phyloP scores from a whole-genome alignment of 92 coral and sea anemone species.

The Umimayanthus kanabou region DNA sequence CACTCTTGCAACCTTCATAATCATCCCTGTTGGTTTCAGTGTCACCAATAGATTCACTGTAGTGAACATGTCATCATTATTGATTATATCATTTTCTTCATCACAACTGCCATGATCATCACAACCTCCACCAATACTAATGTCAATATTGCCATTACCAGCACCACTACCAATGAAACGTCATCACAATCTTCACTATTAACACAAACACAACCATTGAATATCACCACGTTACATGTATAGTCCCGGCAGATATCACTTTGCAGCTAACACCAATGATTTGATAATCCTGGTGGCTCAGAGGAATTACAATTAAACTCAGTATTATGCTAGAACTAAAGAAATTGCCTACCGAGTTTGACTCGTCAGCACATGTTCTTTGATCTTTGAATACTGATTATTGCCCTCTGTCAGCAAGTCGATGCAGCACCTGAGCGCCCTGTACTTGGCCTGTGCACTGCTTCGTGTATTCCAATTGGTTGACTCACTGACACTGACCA shows the following conservation, averaged over 20 bases:
- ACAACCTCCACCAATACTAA: not conserved
- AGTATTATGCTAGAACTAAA: not conserved
- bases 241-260: not conserved
- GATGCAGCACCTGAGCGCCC: constrained; percentile 78
- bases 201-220: not conserved
- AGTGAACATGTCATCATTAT: no score
- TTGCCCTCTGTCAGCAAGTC: constrained; percentile 51
- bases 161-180: not conserved
- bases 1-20: no score
- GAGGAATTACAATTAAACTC: not conserved
- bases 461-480: constrained; percentile 76
- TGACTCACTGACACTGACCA: constrained; percentile 82
- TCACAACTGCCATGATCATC: not conserved
- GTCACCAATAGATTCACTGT: not conserved
- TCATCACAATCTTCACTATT: not conserved
- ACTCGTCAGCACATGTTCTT: constrained; percentile 53
- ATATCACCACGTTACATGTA: not conserved
- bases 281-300: no score
- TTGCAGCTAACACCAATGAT: not conserved
- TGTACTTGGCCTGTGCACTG: constrained; percentile 77
- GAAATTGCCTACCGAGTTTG: constrained; percentile 57
- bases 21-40: no score
- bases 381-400: constrained; percentile 57
- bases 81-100: not conserved
- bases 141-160: not conserved